A percentile compares a stretch with the other conserved stretches of the same genome.
Evolutionary conservation across 1,140 invertebrate species (phyloP).

Genomic region (Penaeus chinensis): DNA sequence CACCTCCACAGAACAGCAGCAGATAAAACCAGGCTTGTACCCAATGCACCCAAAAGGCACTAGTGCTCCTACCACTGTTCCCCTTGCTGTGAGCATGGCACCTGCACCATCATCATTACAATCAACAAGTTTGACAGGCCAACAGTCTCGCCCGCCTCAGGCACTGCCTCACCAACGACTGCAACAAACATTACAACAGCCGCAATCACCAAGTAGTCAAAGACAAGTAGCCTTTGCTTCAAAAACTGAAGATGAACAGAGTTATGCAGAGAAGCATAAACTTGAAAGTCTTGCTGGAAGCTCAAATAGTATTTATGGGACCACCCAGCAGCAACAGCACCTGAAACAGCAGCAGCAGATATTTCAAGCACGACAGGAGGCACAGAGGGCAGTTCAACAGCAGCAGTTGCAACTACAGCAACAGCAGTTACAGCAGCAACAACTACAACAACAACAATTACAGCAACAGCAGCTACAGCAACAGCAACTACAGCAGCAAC

Average conservation of each 20-base stretch:
- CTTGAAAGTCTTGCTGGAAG: conserved; percentile 44
- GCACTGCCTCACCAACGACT: conserved; percentile 78
- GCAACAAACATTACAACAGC: conserved; percentile 45
- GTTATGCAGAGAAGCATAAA: conserved; percentile 34
- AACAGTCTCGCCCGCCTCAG: conserved; percentile 65
- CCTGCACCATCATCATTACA: conserved; percentile 29
- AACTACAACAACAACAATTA: conserved; percentile 47
- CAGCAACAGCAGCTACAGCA: conserved; percentile 41
- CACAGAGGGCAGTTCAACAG: conserved; percentile 47
- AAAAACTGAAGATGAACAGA: conserved; percentile 38
- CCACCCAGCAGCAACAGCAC: conserved; percentile 57
- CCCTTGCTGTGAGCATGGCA: not conserved
- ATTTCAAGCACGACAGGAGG: conserved; percentile 51
- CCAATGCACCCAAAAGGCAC: conserved; percentile 27
- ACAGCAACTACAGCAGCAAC: conserved; percentile 43
- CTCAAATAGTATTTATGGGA: conserved; percentile 50
- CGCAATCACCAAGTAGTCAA: conserved; percentile 39
- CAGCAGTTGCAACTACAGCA: conserved; percentile 54
- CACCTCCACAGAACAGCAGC: not conserved
- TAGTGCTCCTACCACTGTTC: conserved; percentile 1
- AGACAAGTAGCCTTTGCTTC: conserved; percentile 29
- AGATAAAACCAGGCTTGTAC: conserved; percentile 24
- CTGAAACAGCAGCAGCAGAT: conserved; percentile 56
- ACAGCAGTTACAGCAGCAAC: conserved; percentile 35
- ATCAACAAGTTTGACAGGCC: conserved; percentile 20